phyloP scores from a whole-genome alignment of 2,797 vertebrate species.

The Lagocephalus sceleratus region DNA sequence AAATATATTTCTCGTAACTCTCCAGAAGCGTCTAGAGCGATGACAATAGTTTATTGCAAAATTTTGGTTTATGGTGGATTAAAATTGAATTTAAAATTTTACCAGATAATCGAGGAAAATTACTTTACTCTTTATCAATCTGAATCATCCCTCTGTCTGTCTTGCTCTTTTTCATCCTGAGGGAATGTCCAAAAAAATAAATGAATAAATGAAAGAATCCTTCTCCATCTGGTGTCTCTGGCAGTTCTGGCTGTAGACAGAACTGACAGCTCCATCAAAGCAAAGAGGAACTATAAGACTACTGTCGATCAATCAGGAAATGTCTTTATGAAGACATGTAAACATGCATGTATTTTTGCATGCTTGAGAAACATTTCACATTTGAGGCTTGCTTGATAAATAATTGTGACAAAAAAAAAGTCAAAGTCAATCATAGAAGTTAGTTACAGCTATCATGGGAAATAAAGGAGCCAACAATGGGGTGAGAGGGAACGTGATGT shows the following conservation, averaged over 20 bases:
- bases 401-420: too few relatives aligned
- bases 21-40: too few relatives aligned
- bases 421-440: too few relatives aligned
- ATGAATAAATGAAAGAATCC: conserved; percentile 2
- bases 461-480: too few relatives aligned
- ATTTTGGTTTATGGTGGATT: too few relatives aligned
- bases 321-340: not conserved
- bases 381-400: too few relatives aligned
- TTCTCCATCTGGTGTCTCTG: conserved; percentile 22
- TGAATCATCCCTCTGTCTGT: conserved; percentile 25
- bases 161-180: conserved; percentile 33
- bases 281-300: conserved; percentile 21
- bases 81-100: not conserved
- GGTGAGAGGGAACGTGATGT: too few relatives aligned
- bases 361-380: too few relatives aligned
- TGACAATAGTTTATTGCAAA: too few relatives aligned
- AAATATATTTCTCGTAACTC: too few relatives aligned
- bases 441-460: too few relatives aligned
- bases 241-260: not conserved
- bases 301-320: conserved; percentile 24
- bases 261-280: conserved; percentile 15
- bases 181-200: conserved; percentile 50
- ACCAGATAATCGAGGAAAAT: conserved; percentile 15
- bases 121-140: conserved; percentile 54
- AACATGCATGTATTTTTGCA: too few relatives aligned